Percentiles rank a stretch among this genome's conserved stretches.
These are phyloP conservation scores for Agapornis canus DNA, from an alignment of 2,797 vertebrate genomes.

Conservation along the genomic window DNA sequence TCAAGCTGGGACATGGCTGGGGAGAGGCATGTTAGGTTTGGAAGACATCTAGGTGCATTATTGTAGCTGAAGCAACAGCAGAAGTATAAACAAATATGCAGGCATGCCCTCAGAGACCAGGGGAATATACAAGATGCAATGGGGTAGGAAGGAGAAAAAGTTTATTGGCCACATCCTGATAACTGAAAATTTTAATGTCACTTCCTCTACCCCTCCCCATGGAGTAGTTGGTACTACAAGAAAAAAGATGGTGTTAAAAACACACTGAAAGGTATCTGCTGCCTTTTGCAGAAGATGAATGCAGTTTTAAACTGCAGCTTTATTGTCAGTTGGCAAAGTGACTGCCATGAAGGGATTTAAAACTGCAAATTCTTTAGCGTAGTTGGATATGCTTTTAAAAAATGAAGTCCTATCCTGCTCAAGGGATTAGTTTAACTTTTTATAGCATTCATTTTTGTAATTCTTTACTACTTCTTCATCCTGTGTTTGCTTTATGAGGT, in stretches of 20 bases:
- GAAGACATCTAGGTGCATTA: background rate
- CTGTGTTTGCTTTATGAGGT: conserved; percentile 55
- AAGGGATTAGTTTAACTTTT: conserved; percentile 57
- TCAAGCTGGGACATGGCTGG: background rate
- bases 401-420: conserved; percentile 21
- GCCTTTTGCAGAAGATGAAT: conserved; percentile 46
- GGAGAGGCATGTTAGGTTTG: background rate
- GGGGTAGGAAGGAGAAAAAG: background rate
- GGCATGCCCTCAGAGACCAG: background rate
- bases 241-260: conserved; percentile 9
- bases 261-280: conserved; percentile 23
- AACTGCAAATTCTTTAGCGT: background rate
- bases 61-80: background rate
- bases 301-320: conserved; percentile 40
- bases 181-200: background rate
- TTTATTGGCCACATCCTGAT: background rate
- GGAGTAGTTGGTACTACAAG: conserved; percentile 10
- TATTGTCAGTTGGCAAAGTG: conserved; percentile 55
- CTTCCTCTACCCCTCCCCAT: background rate
- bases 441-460: conserved; percentile 59
- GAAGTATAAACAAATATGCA: background rate
- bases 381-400: conserved; percentile 8
- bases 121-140: background rate
- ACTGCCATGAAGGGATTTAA: conserved; percentile 54
- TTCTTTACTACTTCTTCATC: conserved; percentile 45